Evolutionary conservation across 2,888 invertebrate species (phyloP), one percentile per base, ranked within the genome.

Genomic region (Polymixis flavicincta): DNA sequence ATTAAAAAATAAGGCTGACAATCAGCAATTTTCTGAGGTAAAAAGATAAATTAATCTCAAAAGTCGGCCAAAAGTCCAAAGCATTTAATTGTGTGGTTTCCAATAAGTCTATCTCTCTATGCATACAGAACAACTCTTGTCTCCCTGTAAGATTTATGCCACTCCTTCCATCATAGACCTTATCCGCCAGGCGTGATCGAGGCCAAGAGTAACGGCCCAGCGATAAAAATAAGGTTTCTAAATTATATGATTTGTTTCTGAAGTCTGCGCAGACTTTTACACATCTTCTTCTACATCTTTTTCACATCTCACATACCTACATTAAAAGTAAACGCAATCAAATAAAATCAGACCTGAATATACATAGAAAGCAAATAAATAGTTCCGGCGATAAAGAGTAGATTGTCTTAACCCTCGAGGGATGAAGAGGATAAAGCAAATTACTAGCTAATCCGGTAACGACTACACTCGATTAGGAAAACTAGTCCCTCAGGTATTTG

Each of bases 401-500:
- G 78, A 77, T 79, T 48, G 68, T 54, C 67, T 61, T 9, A 50
- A 25, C 61, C 60, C 82, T 66, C 82, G 14, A 14, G 78, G 77
- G 77, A 66, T 57, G 68, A 17, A 63, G 66, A n/a, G 32, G 52
- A 78, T 14, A 14, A 42, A 64, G 67, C 14, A 59, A 52, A 74
- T 71, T 63, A 68, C 66, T 25, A 19, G 67, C 66, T 74, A 71
- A 80, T 66, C 54, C 22, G 25, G 55, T 57, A 54, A 63, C 28
- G 82, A 76, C 37, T 63, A 42, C 48, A 63, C 50, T 84, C 74
- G 59, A 84, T 67, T 59, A 80, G 59, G 52, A 45, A 14, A 60
- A 70, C 55, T 65, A 48, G 14, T 76, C 82, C 76, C 78, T 25
- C 48, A 76, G 78, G 78, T 76, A 76, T n/a, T 48, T n/a, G 45